Conservation (phyloP, 2,797 vertebrate genomes). For the Coluber constrictor region DNA sequence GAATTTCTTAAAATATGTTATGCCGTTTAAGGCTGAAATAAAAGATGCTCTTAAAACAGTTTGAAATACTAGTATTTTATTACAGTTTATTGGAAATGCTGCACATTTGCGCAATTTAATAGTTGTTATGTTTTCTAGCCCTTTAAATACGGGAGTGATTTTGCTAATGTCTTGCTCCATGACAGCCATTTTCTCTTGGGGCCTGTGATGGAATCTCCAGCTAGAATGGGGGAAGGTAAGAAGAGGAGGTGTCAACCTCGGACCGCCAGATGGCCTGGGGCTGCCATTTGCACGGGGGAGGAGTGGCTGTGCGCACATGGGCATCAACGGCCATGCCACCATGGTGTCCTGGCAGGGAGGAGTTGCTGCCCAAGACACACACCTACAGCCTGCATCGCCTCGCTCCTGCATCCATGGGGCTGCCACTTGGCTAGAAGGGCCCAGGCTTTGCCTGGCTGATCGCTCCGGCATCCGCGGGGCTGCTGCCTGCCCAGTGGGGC, state of each 20-base stretch:
- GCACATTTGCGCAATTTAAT: background rate
- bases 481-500: too few species aligned
- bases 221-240: background rate
- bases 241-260: background rate
- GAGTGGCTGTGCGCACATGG: too few species aligned
- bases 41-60: background rate
- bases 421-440: too few species aligned
- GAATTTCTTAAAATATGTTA: background rate
- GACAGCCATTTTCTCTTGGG: background rate
- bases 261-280: too few species aligned
- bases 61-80: background rate
- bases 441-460: too few species aligned
- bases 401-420: too few species aligned
- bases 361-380: too few species aligned
- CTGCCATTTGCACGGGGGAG: too few species aligned
- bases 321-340: too few species aligned
- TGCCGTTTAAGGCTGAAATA: background rate
- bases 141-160: background rate
- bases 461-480: too few species aligned
- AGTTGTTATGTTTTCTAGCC: background rate
- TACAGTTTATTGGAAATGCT: background rate
- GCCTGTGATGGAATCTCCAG: background rate
- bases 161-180: background rate
- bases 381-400: too few species aligned
- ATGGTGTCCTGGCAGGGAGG: too few species aligned